These are phyloP conservation scores for Poeciliopsis gracilis DNA, from an alignment of 2,797 vertebrate species.

Conservation along the genomic window DNA sequence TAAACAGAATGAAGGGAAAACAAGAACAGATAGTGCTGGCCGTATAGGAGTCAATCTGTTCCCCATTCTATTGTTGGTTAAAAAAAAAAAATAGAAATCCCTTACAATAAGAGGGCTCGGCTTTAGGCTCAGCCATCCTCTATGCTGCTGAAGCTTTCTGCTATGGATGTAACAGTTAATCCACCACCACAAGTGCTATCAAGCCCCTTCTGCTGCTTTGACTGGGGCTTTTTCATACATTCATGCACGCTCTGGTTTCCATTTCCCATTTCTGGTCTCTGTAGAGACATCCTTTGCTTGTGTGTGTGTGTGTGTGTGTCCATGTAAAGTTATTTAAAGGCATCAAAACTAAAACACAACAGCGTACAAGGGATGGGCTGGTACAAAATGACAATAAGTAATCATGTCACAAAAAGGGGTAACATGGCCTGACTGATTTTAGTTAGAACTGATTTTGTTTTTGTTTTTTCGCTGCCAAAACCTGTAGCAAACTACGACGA, in stretches of 20 bases:
- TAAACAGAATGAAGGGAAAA: slow-evolving; percentile 44
- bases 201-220: slow-evolving; percentile 67
- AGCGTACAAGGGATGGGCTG: neutral
- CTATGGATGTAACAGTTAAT: slow-evolving; percentile 75
- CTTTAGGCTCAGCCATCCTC: slow-evolving; percentile 60
- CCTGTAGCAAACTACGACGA: neutral
- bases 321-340: slow-evolving; percentile 16
- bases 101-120: slow-evolving; percentile 52
- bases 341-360: neutral
- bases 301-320: slow-evolving; percentile 9
- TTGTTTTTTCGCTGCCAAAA: neutral
- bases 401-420: neutral
- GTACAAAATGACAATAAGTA: neutral
- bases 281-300: slow-evolving; percentile 39
- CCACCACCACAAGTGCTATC: slow-evolving; percentile 68
- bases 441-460: neutral
- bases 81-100: slow-evolving; percentile 37
- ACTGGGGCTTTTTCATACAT: slow-evolving; percentile 41
- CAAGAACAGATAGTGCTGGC: slow-evolving; percentile 71
- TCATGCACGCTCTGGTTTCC: slow-evolving; percentile 22
- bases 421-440: neutral
- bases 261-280: slow-evolving; percentile 12
- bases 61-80: slow-evolving; percentile 58
- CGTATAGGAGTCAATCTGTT: slow-evolving; percentile 75
- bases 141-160: slow-evolving; percentile 57